Base-by-base conservation (phyloP, 2,113 vertebrate genomes). In the Paradisaea rubra region DNA sequence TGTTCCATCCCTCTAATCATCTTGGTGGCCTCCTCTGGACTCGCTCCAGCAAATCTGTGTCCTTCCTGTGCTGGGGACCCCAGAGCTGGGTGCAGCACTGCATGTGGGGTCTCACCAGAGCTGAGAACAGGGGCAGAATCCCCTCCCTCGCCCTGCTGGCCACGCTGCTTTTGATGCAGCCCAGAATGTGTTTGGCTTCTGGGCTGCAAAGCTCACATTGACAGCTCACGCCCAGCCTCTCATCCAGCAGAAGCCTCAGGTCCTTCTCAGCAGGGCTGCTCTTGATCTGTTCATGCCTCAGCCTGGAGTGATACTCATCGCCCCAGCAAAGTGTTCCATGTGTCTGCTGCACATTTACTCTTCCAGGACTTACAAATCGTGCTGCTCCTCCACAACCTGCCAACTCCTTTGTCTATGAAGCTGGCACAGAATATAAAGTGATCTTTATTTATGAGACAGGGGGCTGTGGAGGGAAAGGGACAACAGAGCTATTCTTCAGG, bases 261-360 rank as follows among this genome's bases (percentile, higher is more conserved):
- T 12, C 60, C 28, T 39, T 53, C 45, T n/a, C 24, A 35, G 54
- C 41, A 69, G 41, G 47, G 30, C 47, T 76, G 78, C 78, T 68
- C 54, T 41, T 0, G 0, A n/a, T 41, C 61, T 13, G 39, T 19
- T 31, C 47, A 54, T 16, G 17, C 30, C 30, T 45, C 54, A 61
- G 54, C 10, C 39, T 35, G 39, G 35, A 25, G 30, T 41, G 54
- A 61, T 54, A 69, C 8, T 18, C 21, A 21, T 7, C 54, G 47
- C n/a, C 78, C 47, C 3, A 1, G 15, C 35, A n/a, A 63, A 78
- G 44, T 2, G 17, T 28, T 35, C 44, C 84, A 52, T 0, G 0
- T 35, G 47, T 66, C 69, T 68, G 72, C 47, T 84, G 60, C 11
- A 39, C 49, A 11, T 30, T 72, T 54, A 66, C 28, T 83, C 68